Evolutionary conservation across 2,797 vertebrate species (phyloP).

Genomic region (Phaenicophaeus curvirostris): DNA sequence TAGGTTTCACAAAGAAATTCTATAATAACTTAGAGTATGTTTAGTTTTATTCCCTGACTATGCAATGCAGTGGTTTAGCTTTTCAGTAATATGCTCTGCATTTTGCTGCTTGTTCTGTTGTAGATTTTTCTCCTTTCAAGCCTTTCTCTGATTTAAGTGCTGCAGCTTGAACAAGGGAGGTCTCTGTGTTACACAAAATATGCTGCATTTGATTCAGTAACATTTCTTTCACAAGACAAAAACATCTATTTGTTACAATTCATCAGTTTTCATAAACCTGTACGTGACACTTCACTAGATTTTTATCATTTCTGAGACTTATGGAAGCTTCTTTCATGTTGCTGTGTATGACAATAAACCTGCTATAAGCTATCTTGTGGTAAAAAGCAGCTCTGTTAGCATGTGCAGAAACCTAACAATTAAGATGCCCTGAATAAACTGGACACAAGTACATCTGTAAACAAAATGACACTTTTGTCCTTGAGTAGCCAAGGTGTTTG

Average conservation of each 20-base stretch:
- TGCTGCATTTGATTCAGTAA: background rate
- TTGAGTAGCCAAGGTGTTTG: background rate
- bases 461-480: background rate
- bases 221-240: background rate
- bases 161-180: background rate
- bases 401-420: background rate
- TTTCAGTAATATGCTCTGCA: background rate
- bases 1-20: background rate
- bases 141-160: fast-evolving
- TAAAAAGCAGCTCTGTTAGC: background rate
- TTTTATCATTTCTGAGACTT: background rate
- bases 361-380: background rate
- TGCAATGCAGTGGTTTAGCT: background rate
- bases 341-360: background rate
- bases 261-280: background rate
- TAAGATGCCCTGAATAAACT: background rate
- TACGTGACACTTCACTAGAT: background rate
- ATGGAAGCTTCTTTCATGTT: background rate
- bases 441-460: background rate
- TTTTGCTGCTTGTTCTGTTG: background rate
- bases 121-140: background rate
- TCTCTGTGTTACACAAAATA: background rate
- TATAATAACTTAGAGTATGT: background rate
- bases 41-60: fast-evolving
- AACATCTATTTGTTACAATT: background rate